These are phyloP conservation scores for Liasis olivaceus DNA, from an alignment of 2,797 vertebrate genomes.

Conservation along the genomic window DNA sequence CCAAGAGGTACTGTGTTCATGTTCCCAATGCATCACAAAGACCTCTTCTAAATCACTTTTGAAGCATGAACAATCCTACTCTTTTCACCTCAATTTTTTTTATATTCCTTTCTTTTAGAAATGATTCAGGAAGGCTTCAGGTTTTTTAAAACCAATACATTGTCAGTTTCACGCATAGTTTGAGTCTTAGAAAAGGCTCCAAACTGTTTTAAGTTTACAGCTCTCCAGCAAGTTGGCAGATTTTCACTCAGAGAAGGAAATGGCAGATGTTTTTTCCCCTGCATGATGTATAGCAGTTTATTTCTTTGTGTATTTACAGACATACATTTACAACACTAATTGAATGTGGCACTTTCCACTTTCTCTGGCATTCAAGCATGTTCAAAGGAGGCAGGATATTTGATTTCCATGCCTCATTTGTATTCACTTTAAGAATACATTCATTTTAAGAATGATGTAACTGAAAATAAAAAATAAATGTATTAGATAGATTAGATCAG, in stretches of 20 bases:
- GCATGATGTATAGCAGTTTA: neutral
- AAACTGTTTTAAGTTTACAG: neutral
- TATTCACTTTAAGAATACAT: slow-evolving; percentile 16
- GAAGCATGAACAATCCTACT: neutral
- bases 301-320: neutral
- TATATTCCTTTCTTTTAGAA: neutral
- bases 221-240: slow-evolving; percentile 26
- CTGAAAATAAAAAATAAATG: slow-evolving; percentile 7
- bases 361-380: neutral
- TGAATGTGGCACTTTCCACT: neutral
- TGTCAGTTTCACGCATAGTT: neutral
- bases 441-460: neutral
- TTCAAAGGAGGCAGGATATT: slow-evolving; percentile 19
- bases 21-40: neutral
- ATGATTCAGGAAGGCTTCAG: neutral
- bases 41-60: neutral
- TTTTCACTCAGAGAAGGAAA: neutral
- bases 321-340: neutral
- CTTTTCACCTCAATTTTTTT: neutral
- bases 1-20: neutral
- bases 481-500: slow-evolving; percentile 5
- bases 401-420: slow-evolving; percentile 32
- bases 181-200: neutral
- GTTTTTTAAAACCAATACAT: neutral
- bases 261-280: neutral